Base-by-base conservation (phyloP, 1,140 invertebrate species). In the Stegodyphus dumicola region DNA sequence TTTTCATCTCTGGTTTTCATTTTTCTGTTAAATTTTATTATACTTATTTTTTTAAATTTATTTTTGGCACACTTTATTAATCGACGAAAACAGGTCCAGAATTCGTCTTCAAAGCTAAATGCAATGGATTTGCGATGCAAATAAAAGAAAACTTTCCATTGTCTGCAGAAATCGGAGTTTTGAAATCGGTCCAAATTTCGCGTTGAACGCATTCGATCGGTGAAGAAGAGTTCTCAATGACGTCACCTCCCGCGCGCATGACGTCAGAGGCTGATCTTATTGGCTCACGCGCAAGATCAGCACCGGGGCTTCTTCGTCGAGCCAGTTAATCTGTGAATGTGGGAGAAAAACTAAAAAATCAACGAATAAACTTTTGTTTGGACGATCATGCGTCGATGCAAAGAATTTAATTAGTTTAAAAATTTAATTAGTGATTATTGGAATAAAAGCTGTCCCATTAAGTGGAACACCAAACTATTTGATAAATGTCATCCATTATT, bases 181-280 rank as follows among this genome's bases (percentile, higher is more conserved):
- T 15, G 9, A 60, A 60, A 60, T 9, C 15, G 15, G 56, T 60
- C 56, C 9, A 9, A 33, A 33, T 11, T 60, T 60, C 56, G 56
- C 56, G 15, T 60, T 60, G 9, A 60, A 15, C 56, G 52, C 49
- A 52, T 74, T 74, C 52, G 71, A 74, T 74, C 49, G 71, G 49
- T 52, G 51, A 33, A 33, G 33, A 33, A 33, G 33, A 33, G 13
- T 65, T 65, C 49, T 76, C 74, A 33, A 53, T 76, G 74, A 76
- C 74, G 74, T 76, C 74, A 76, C 11, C 15, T 60, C 56, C 9
- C 9, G 56, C 9, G 15, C 10, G 54, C 9, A 17, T 76, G 74
- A 76, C 74, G 74, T 76, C 74, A 76, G 54, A 11, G 33, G 54
- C 54, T 76, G 18, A n/a, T 64, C 13, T 76, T 76, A 76, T 76